Base-by-base conservation (phyloP, 1,140 invertebrate species). In the Microplitis demolitor region DNA sequence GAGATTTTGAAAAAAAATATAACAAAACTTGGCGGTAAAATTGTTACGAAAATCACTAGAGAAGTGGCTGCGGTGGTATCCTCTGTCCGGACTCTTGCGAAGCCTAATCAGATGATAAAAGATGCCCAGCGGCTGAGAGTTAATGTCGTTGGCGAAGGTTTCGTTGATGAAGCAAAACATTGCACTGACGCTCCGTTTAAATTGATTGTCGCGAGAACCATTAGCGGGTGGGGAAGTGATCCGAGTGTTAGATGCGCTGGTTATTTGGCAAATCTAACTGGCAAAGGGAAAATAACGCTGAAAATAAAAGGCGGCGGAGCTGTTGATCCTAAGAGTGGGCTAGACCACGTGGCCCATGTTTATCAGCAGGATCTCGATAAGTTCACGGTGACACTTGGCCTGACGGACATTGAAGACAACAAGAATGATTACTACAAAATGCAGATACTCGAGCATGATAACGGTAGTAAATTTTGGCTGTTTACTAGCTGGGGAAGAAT, bases 381-480 rank as follows among this genome's bases (percentile, higher is more conserved):
- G 75, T 98, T 92, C 82, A 95, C 90, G 39, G 91, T 89, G 63
- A 93, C 97, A 0, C 90, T 99, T 4, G 93, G 93, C 24, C 85
- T 93, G 74, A 96, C 96, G 1, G 96, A 98, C 83, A 91, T 99
- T 50, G 91, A 93, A 72, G 89, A 87, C 8, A 93, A 94, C 64
- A 96, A 93, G 79, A 99, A 99, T 85, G 97, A 95, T 4, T 99
- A 90, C 85, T 99, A 99, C 84, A 99, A 99, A 85, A 74, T 99
- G 37, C 98, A 99, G 86, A 84, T 98, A 45, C 85, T 99, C 11
- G 91, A 97, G 83, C 82, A 90, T 11, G 96, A 98, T 82, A 88
- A 84, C 24, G 84, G 84, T 51, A 88, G 90, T 6, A 90, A 88
- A 89, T 97, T 91, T 84, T 96, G 92, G 91, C 76, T 97, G 11